Evolutionary conservation across 2,888 invertebrate species (phyloP), one percentile per base, ranked within the genome.

Genomic region (Tachystola acroxantha): DNA sequence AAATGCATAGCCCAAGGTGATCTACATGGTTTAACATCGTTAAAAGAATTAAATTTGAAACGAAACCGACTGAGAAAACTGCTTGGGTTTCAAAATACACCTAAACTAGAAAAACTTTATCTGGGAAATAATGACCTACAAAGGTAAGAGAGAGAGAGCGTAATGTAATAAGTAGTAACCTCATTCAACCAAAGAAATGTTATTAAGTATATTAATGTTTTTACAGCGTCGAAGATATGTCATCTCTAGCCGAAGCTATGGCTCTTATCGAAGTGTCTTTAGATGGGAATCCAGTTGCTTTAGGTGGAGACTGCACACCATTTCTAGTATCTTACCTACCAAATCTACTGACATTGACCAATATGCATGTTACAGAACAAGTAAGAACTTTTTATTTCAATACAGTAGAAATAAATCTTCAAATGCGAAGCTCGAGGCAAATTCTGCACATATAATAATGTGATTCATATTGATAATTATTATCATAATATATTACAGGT

Each of bases 41-140:
- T 98, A 25, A 92, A 94, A 46, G 97, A 98, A 67, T 80, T 98
- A 34, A 98, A 98, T 81, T 85, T 98, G 25, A 92, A 96, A 57
- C 89, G 97, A 36, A 98, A 98, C 75, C 90, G 92, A 46, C 88
- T 97, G 34, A 91, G 91, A 50, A 93, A 93, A 46, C 84, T 97
- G 46, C 86, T 91, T 42, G 96, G 96, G 12, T 95, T 96, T 61
- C 92, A 93, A 47, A 91, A 93, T 51, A 91, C 93, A 43, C 91
- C 91, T 11, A 90, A 92, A 74, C 68, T 95, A 61, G 90, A 94
- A 69, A 93, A 96, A 62, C 75, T 96, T 29, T 95, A 93, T 77
- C 88, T 96, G 40, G 95, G 94, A 57, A 95, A 95, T 66, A 96
- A 96, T 74, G 94, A 91, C 50, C 71, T 91, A 45, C 90, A 90